Conservation (phyloP, 2,113 vertebrate genomes). For the Phrynosoma blainvillii region DNA sequence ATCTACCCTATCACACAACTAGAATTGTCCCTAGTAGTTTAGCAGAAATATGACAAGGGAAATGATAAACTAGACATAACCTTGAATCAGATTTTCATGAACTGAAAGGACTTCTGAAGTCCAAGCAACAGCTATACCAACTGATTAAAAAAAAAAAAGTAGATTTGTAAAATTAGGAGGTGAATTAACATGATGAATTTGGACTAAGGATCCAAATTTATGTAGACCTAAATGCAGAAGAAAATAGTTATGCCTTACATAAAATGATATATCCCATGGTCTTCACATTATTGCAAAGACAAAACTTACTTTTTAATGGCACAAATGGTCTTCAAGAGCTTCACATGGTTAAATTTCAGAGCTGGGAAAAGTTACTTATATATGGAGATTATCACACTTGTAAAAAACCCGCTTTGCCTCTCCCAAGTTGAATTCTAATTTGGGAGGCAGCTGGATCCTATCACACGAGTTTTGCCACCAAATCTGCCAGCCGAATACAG, state of each 20-base stretch:
- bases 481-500: no score
- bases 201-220: not conserved
- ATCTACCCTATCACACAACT: not conserved
- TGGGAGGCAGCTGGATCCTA: no score
- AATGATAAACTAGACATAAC: not conserved
- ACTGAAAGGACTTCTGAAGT: not conserved
- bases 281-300: not conserved
- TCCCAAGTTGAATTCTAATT: no score
- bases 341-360: no score
- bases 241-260: not conserved
- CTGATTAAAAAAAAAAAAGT: not conserved
- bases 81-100: not conserved
- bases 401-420: no score
- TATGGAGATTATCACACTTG: no score
- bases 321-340: no score
- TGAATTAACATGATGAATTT: not conserved
- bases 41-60: not conserved
- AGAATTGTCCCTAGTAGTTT: not conserved
- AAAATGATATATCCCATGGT: not conserved
- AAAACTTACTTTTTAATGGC: no score
- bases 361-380: no score
- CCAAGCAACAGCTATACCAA: not conserved
- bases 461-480: no score
- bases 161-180: not conserved
- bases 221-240: not conserved